Evolutionary conservation across 2,888 invertebrate genomes (phyloP).

Genomic region (Acleris literana): DNA sequence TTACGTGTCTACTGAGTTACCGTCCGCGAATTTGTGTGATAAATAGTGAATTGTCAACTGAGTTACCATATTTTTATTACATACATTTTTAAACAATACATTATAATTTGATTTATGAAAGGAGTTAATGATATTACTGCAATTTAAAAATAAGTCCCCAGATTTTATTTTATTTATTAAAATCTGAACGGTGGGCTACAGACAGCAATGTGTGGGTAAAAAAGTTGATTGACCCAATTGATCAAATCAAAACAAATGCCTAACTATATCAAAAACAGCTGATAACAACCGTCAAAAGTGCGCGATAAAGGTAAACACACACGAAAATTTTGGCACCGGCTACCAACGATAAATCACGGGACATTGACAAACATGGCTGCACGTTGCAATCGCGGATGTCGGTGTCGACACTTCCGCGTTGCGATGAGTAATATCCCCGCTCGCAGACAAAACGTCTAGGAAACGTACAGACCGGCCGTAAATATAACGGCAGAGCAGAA

Average conservation of each 20-base stretch:
- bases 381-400: conserved; percentile 67
- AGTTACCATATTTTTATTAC: too few relatives aligned
- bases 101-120: too few relatives aligned
- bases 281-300: conserved; percentile 15
- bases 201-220: too few relatives aligned
- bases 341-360: conserved; percentile 64
- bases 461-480: conserved; percentile 23
- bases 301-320: conserved; percentile 53
- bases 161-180: too few relatives aligned
- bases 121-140: too few relatives aligned
- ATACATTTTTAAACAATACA: too few relatives aligned
- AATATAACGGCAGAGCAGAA: conserved; percentile 16
- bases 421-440: conserved; percentile 66
- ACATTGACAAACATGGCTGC: conserved; percentile 73
- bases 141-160: too few relatives aligned
- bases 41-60: too few relatives aligned
- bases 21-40: too few relatives aligned
- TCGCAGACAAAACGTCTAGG: conserved; percentile 47
- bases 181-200: too few relatives aligned
- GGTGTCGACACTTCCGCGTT: conserved; percentile 70
- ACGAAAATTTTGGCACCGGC: conserved; percentile 62
- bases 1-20: too few relatives aligned
- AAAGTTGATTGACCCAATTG: too few relatives aligned
- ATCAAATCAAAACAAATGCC: not conserved
- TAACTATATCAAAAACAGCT: not conserved